A percentile compares a stretch with the other conserved stretches of the same genome.
Evolutionary conservation across 2,888 invertebrate species (phyloP).

Genomic region (Busseola fusca): DNA sequence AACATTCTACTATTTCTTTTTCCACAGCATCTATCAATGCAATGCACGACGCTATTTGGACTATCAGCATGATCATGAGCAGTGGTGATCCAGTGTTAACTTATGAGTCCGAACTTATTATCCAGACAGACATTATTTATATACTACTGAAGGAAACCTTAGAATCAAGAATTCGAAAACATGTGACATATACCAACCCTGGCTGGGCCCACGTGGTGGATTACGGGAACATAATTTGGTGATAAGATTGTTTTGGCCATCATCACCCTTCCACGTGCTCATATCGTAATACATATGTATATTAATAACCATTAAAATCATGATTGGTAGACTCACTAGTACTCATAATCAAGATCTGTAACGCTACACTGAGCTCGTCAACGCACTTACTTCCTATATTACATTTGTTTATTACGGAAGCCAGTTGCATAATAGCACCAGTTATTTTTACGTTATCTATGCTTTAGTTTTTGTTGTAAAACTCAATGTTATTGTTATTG

Average conservation of each 20-base stretch:
- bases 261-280: not conserved
- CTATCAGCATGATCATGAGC: no score
- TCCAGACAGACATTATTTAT: no score
- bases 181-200: not conserved
- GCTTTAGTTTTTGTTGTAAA: conserved; percentile 18
- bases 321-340: conserved; percentile 21
- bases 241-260: not conserved
- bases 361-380: conserved; percentile 38
- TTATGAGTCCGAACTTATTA: no score
- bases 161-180: not conserved
- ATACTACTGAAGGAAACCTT: not conserved
- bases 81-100: no score
- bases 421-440: conserved; percentile 40
- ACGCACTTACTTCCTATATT: conserved; percentile 49
- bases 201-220: not conserved
- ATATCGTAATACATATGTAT: conserved; percentile 2
- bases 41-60: not conserved
- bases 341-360: conserved; percentile 38
- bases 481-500: conserved; percentile 25
- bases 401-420: conserved; percentile 50
- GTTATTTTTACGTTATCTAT: conserved; percentile 26
- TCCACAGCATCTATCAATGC: not conserved
- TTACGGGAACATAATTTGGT: not conserved
- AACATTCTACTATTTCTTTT: not conserved
- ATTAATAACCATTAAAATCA: conserved; percentile 17